Evolutionary conservation across 2,797 vertebrate species (phyloP).

Genomic region (Pteropus rufus): DNA sequence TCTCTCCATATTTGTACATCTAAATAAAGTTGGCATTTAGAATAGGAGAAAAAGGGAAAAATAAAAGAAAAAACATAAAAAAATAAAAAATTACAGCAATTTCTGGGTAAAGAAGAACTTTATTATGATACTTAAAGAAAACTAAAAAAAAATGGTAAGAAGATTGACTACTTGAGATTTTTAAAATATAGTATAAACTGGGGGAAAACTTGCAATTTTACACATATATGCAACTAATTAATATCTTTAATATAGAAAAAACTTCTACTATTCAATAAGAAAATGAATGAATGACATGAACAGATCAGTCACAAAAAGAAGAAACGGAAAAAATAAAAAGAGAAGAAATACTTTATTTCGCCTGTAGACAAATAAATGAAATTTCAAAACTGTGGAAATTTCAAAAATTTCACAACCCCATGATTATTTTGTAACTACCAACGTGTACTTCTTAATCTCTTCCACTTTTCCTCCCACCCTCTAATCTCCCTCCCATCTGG

Average conservation of each 20-base stretch:
- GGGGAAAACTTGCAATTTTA: not conserved
- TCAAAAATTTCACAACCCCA: too few relatives aligned
- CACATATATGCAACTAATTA: not conserved
- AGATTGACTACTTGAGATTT: not conserved
- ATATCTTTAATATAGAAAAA: not conserved
- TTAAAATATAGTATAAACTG: not conserved
- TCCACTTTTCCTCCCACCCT: too few relatives aligned
- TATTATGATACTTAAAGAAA: not conserved
- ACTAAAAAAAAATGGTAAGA: not conserved
- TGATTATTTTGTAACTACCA: too few relatives aligned
- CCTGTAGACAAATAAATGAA: not conserved
- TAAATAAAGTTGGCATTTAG: constrained; percentile 36
- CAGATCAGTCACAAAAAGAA: not conserved
- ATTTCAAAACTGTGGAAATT: not conserved
- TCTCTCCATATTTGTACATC: not conserved
- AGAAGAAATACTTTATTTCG: not conserved
- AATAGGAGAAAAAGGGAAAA: not conserved
- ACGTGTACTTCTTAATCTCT: too few relatives aligned
- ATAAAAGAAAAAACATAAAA: not conserved
- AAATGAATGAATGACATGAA: not conserved
- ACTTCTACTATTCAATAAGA: not conserved
- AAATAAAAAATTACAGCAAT: not conserved
- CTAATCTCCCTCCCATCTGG: too few relatives aligned
- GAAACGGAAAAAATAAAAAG: not conserved
- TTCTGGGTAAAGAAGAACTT: not conserved